Conservation (phyloP, 2,113 vertebrate species). For the Columba livia region DNA sequence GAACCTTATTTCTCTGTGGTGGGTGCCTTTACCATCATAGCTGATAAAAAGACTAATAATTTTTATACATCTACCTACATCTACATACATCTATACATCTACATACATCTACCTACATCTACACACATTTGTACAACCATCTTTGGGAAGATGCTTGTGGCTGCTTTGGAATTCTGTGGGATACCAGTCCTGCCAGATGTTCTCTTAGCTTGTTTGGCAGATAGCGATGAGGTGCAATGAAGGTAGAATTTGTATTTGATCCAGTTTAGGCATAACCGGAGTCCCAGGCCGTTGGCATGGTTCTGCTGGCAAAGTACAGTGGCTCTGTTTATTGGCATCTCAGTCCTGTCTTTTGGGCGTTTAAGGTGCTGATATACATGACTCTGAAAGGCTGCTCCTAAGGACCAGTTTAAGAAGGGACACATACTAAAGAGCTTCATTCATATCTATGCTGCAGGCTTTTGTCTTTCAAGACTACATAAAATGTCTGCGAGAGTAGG, state of each 20-base stretch:
- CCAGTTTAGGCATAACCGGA: background rate
- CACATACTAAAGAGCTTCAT: background rate
- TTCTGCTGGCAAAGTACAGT: background rate
- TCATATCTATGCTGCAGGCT: background rate
- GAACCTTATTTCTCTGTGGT: background rate
- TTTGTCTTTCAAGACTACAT: background rate
- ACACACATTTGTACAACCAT: background rate
- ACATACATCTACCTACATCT: too few species aligned
- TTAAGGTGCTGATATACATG: background rate
- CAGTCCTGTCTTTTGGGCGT: background rate
- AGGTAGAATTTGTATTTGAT: background rate
- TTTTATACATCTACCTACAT: background rate
- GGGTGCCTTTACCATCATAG: background rate
- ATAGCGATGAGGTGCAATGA: background rate
- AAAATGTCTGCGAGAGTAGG: background rate
- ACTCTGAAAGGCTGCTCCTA: background rate
- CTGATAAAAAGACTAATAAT: background rate
- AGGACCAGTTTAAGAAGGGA: background rate
- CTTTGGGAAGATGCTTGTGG: background rate
- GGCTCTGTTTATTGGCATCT: accelerated
- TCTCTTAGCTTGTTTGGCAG: background rate
- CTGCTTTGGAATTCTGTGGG: background rate
- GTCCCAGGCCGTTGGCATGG: background rate
- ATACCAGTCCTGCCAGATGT: background rate
- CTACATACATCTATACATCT: too few species aligned